phyloP scores from a whole-genome alignment of 2,797 vertebrate genomes.

The Megaceryle alcyon region DNA sequence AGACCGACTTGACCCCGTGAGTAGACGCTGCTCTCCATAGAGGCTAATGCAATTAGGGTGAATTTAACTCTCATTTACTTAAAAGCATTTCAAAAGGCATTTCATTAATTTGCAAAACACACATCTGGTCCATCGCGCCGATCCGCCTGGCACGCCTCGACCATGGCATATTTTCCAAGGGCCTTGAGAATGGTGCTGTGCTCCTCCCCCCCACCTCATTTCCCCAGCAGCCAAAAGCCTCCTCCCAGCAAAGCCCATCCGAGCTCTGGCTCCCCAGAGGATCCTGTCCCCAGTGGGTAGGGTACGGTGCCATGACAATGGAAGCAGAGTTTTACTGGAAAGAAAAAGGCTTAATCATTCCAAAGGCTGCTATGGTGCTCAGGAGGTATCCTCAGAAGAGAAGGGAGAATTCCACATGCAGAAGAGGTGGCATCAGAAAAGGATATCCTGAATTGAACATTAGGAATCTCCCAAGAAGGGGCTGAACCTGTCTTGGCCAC shows the following conservation, averaged over 20 bases:
- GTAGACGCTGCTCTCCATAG: neutral
- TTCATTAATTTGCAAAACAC: conserved; percentile 69
- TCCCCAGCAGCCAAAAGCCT: neutral
- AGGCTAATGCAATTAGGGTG: conserved; percentile 56
- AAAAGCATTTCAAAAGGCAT: conserved; percentile 70
- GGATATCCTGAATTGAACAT: accelerated
- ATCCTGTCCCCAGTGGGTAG: neutral
- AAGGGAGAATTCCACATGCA: neutral
- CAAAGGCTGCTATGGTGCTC: neutral
- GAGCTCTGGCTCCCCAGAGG: neutral
- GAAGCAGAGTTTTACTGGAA: neutral
- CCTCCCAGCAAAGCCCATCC: neutral
- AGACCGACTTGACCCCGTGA: neutral
- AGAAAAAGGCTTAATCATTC: neutral
- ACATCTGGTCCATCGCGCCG: neutral
- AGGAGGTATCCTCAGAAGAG: neutral
- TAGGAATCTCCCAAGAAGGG: neutral
- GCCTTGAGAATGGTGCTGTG: neutral
- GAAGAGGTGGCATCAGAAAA: neutral
- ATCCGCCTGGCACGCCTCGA: neutral
- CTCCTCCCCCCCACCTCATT: neutral
- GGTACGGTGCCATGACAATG: neutral
- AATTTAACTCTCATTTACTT: conserved; percentile 71
- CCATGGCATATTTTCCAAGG: neutral
- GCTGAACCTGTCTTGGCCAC: neutral